Evolutionary conservation across 2,888 invertebrate genomes (phyloP), one percentile per base, ranked within the genome.

Genomic region (Lepidocyrtoides sp.): DNA sequence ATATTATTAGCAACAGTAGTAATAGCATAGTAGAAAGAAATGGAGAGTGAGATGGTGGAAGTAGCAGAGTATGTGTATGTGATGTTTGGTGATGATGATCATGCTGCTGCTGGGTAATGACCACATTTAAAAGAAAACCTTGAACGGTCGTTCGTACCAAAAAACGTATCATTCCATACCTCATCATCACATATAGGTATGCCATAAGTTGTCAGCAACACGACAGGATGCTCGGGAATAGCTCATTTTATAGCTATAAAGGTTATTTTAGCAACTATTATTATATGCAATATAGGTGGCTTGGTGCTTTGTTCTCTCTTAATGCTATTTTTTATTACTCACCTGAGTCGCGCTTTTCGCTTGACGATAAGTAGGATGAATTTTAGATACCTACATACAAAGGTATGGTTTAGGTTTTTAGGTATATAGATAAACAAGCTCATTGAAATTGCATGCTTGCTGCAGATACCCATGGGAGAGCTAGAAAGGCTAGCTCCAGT

Each of bases 101-200:
- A 29, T 81, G 29, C 10, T 41, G 36, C 12, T 17, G 17, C 60
- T 79, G 88, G 79, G 51, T 88, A 88, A 88, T 88, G 88, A 88
- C 88, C 88, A 88, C 88, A 66, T 72, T 81, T 57, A 17, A 20
- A 51, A 41, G 48, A 48, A 79, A 81, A 88, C 88, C 88, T 88
- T 88, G 88, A 88, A 88, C 88, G 88, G 88, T 88, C 88, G 69
- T 87, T 87, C 60, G 36, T 69, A 69, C 69, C 69, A 69, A 36
- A 69, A 60, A 36, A 36, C 36, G 69, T 36, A 69, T 36, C 32
- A 69, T 69, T 36, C 69, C 69, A 36, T 51, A n/a, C 48, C 14
- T 77, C 48, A 51, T 75, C 5, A 8, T 41, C 23, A 20, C 17
- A 69, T 17, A 44, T 44, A 75, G 26, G 23, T 17, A n/a, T n/a